Percentiles rank a stretch among this genome's conserved stretches.
Evolutionary conservation across 2,888 invertebrate species (phyloP).

Genomic region (Aricia artaxerxes): DNA sequence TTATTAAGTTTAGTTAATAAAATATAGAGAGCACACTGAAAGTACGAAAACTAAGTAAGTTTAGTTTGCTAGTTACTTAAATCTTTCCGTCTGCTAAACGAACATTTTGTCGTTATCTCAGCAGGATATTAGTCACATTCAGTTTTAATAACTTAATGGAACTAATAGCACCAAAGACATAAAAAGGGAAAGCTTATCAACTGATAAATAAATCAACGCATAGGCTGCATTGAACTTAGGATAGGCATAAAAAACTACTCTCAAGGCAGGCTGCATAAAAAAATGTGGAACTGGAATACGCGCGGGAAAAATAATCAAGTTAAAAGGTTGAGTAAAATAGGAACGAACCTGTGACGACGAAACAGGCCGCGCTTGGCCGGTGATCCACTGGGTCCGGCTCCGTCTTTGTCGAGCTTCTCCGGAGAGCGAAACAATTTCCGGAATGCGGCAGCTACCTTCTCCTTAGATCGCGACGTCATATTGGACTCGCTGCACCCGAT

Average conservation of each 20-base stretch:
- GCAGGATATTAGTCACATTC: too few species aligned
- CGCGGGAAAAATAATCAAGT: neutral
- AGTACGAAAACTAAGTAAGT: neutral
- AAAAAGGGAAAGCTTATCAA: neutral
- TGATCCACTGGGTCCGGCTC: conserved; percentile 81
- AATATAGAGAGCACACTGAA: too few species aligned
- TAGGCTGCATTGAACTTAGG: neutral
- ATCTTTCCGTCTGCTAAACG: too few species aligned
- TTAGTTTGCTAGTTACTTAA: neutral
- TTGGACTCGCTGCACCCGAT: conserved; percentile 53
- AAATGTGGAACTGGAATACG: too few species aligned
- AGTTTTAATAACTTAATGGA: too few species aligned
- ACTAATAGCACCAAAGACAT: too few species aligned
- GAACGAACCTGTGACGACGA: conserved; percentile 67
- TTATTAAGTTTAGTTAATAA: neutral
- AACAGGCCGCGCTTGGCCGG: conserved; percentile 80
- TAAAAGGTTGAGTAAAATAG: neutral
- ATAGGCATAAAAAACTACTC: neutral
- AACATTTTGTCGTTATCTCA: neutral
- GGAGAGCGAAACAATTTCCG: conserved; percentile 88
- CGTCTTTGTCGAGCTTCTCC: conserved; percentile 85
- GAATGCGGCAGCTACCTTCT: conserved; percentile 90
- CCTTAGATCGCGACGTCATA: conserved; percentile 90
- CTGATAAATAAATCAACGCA: neutral
- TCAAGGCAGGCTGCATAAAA: neutral